phyloP scores from a whole-genome alignment of 2,888 invertebrate genomes.

The Onthophagus sagittarius region DNA sequence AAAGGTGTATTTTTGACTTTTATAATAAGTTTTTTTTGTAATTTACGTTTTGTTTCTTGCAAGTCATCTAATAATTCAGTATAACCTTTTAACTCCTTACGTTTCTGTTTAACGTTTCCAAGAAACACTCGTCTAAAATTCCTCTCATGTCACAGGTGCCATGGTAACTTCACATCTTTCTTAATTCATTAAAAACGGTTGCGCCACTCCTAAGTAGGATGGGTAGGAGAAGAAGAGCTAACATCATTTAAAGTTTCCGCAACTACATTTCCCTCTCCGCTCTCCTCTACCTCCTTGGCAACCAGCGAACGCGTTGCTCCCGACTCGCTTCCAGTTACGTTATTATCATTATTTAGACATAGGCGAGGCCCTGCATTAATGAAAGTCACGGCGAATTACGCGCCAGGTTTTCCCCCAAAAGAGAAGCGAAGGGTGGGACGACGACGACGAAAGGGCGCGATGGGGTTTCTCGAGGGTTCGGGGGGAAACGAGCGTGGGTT shows the following conservation, averaged over 20 bases:
- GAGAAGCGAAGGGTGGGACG: slow-evolving; percentile 12
- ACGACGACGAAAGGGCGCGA: slow-evolving; percentile 23
- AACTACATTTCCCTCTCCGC: neutral
- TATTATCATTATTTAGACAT: slow-evolving; percentile 12
- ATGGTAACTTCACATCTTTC: neutral
- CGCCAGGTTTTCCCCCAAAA: slow-evolving; percentile 5
- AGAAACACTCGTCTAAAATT: neutral
- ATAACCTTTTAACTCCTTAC: neutral
- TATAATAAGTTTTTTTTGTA: too few species aligned
- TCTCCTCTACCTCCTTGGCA: neutral
- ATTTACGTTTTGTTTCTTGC: neutral
- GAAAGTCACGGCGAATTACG: slow-evolving; percentile 8
- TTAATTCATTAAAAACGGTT: neutral
- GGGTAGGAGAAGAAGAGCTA: neutral
- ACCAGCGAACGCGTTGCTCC: neutral
- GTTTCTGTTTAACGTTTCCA: neutral
- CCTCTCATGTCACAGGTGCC: neutral
- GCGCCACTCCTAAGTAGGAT: neutral
- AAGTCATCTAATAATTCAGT: neutral
- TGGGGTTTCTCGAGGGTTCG: slow-evolving; percentile 23
- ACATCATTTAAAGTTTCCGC: neutral
- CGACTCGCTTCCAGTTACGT: neutral
- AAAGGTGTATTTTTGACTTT: neutral
- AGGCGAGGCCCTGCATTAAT: slow-evolving; percentile 6
- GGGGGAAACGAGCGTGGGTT: slow-evolving; percentile 20